phyloP scores from a whole-genome alignment of 2,797 vertebrate genomes.

The Anguilla megastoma region DNA sequence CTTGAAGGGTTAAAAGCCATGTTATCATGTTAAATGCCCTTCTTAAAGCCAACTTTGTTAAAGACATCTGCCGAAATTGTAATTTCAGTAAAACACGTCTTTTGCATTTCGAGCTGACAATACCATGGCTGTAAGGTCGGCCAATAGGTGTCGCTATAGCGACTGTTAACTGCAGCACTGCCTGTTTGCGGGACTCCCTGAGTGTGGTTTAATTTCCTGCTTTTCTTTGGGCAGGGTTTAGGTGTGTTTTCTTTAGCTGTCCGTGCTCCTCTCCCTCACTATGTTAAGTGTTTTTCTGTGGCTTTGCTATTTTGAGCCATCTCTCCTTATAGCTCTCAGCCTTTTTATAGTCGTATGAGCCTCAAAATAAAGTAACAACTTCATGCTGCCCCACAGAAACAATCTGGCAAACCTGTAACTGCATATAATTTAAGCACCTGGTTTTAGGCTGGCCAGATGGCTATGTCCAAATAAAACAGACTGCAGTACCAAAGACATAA shows the following conservation, averaged over 20 bases:
- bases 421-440: neutral
- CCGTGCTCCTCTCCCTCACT: conserved; percentile 42
- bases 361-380: neutral
- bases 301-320: neutral
- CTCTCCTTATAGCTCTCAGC: neutral
- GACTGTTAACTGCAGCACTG: conserved; percentile 41
- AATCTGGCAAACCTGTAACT: neutral
- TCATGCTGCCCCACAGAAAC: neutral
- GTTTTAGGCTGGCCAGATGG: neutral
- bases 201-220: conserved; percentile 49
- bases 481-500: neutral
- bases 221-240: conserved; percentile 53
- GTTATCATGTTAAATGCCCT: neutral
- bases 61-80: no score
- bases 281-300: neutral
- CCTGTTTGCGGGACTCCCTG: conserved; percentile 35
- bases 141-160: conserved; percentile 44
- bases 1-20: neutral
- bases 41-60: no score
- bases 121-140: conserved; percentile 16
- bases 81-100: no score
- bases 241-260: conserved; percentile 57
- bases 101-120: conserved; percentile 60
- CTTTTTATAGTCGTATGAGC: neutral
- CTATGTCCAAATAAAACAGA: neutral